Percentiles rank a stretch among this genome's conserved stretches.
Conservation (phyloP, 2,113 vertebrate genomes). For the Mirza zaza region DNA sequence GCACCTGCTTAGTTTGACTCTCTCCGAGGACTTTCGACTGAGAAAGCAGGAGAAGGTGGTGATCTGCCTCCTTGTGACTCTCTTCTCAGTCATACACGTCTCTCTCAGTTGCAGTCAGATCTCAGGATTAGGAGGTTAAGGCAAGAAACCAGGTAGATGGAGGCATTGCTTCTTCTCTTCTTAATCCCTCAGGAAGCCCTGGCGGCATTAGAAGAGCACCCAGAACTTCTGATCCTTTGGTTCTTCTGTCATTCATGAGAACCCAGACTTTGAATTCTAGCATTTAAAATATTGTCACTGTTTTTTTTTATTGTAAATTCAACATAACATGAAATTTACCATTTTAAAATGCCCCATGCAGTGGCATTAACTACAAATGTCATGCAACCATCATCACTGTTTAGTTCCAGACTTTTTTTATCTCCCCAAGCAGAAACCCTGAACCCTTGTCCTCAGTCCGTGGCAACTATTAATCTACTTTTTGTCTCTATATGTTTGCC, state of each 20-base stretch:
- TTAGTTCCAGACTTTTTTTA: not conserved
- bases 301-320: not conserved
- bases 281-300: not conserved
- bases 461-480: not conserved
- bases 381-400: not conserved
- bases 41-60: not conserved
- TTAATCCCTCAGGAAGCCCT: not conserved
- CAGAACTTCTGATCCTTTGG: not conserved
- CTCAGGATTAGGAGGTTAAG: not conserved
- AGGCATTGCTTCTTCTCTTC: not conserved
- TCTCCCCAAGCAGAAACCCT: not conserved
- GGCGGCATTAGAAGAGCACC: not conserved
- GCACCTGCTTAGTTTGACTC: not conserved
- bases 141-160: not conserved
- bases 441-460: not conserved
- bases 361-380: not conserved
- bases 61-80: not conserved
- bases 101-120: not conserved
- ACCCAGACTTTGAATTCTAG: not conserved
- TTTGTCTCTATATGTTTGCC: not conserved
- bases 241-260: not conserved
- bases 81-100: not conserved
- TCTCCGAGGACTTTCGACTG: not conserved
- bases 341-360: not conserved
- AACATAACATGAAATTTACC: not conserved